Evolutionary conservation across 2,797 vertebrate species (phyloP).

Genomic region (Sebastes taczanowskii): DNA sequence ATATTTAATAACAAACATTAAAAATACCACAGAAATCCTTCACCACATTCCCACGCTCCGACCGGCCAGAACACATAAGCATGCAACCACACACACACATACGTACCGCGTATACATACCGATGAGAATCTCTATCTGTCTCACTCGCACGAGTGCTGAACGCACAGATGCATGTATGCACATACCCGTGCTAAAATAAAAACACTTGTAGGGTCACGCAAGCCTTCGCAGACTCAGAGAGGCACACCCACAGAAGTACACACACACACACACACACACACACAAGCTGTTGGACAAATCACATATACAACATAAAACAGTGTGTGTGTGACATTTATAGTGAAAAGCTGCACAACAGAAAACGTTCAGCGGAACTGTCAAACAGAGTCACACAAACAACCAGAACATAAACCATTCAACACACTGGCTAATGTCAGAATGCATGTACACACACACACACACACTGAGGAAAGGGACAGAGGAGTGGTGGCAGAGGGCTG

Average conservation of each 20-base stretch:
- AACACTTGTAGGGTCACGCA: slow-evolving; percentile 8
- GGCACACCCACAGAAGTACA: slow-evolving; percentile 1
- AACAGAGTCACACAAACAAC: slow-evolving; percentile 21
- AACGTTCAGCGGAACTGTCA: background rate
- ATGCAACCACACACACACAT: slow-evolving; percentile 30
- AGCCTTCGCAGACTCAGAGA: background rate
- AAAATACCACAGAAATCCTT: slow-evolving; percentile 85
- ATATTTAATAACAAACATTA: slow-evolving; percentile 89
- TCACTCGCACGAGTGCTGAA: slow-evolving; percentile 1
- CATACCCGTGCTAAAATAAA: slow-evolving; percentile 41
- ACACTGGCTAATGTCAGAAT: slow-evolving; percentile 26
- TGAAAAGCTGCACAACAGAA: slow-evolving; percentile 18
- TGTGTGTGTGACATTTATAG: background rate
- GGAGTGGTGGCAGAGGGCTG: slow-evolving; percentile 17
- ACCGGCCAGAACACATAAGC: slow-evolving; percentile 59
- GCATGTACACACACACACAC: background rate
- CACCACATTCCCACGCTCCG: slow-evolving; percentile 84
- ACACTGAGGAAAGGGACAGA: background rate
- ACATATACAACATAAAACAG: slow-evolving; percentile 2
- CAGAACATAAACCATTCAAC: slow-evolving; percentile 17
- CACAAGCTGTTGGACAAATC: background rate
- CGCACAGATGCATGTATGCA: slow-evolving; percentile 24
- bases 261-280: background rate
- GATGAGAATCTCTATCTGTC: background rate
- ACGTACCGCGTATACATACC: slow-evolving; percentile 27